Conservation (phyloP, 2,888 invertebrate species). For the Nephrotoma guestfalica region DNA sequence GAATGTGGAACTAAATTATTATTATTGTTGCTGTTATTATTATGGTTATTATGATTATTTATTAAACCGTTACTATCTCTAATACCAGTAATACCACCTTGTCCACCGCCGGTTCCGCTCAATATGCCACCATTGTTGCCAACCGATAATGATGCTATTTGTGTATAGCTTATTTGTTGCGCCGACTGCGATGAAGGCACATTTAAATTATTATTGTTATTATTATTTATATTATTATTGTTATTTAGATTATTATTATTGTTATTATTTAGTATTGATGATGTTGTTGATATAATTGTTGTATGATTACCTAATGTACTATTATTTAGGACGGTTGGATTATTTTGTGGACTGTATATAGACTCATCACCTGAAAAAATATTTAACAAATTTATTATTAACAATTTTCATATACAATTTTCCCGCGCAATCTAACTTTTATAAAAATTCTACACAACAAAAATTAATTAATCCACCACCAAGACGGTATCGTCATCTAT, state of each 20-base stretch:
- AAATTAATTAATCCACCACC: neutral
- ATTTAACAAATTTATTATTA: neutral
- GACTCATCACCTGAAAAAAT: conserved; percentile 26
- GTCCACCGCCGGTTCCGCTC: neutral
- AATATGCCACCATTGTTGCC: conserved; percentile 13
- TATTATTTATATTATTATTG: conserved; percentile 10
- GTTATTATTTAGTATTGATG: conserved; percentile 22
- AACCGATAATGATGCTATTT: conserved; percentile 17
- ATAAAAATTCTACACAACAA: neutral
- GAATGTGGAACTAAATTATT: conserved; percentile 27
- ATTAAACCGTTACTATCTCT: conserved; percentile 15
- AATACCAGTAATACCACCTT: conserved; percentile 12
- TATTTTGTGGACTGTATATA: conserved; percentile 25
- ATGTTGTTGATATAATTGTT: conserved; percentile 10
- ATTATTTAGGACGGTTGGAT: conserved; percentile 30
- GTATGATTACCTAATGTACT: conserved; percentile 3
- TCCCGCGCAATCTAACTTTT: neutral
- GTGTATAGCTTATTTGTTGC: conserved; percentile 25
- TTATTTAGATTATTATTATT: conserved; percentile 22
- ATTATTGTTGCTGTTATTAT: conserved; percentile 16
- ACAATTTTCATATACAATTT: neutral
- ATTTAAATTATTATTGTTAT: conserved; percentile 7
- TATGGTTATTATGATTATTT: conserved; percentile 9
- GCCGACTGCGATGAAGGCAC: conserved; percentile 31
- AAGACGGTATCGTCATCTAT: neutral